phyloP scores from a whole-genome alignment of 2,888 invertebrate species.

The Melitaea athalia region DNA sequence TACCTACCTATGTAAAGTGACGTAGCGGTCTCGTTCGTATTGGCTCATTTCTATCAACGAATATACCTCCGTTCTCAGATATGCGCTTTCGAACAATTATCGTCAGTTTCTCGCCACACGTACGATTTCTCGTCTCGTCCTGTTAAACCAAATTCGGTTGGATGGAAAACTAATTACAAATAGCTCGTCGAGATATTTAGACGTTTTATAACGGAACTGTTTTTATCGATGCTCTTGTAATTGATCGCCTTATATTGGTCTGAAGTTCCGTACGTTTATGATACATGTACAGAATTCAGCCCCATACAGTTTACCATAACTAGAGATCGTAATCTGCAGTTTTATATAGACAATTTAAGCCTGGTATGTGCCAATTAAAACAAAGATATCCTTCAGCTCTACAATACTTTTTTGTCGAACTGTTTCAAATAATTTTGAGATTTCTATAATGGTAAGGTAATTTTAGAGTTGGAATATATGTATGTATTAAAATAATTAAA shows the following conservation, averaged over 20 bases:
- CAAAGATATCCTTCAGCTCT: too few relatives aligned
- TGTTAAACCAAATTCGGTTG: constrained; percentile 28
- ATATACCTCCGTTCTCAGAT: constrained; percentile 42
- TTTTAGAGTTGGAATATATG: too few relatives aligned
- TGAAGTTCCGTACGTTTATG: too few relatives aligned
- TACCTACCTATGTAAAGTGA: not conserved
- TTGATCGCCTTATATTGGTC: not conserved
- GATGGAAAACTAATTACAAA: constrained; percentile 31
- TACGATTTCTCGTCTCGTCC: constrained; percentile 51
- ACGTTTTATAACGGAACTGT: not conserved
- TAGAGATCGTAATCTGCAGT: too few relatives aligned
- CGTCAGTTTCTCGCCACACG: constrained; percentile 52
- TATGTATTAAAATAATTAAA: too few relatives aligned
- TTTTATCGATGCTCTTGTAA: not conserved
- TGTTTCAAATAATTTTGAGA: too few relatives aligned
- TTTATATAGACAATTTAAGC: too few relatives aligned
- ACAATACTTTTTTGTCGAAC: too few relatives aligned
- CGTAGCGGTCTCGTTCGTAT: constrained; percentile 2
- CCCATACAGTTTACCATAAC: not conserved
- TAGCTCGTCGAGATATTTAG: constrained; percentile 8
- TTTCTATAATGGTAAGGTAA: too few relatives aligned
- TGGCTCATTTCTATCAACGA: constrained; percentile 36
- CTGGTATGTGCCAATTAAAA: too few relatives aligned
- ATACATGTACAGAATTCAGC: too few relatives aligned
- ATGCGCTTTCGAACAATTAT: constrained; percentile 77